Evolutionary conservation across 2,888 invertebrate genomes (phyloP).

Genomic region (Lysandra bellargus): DNA sequence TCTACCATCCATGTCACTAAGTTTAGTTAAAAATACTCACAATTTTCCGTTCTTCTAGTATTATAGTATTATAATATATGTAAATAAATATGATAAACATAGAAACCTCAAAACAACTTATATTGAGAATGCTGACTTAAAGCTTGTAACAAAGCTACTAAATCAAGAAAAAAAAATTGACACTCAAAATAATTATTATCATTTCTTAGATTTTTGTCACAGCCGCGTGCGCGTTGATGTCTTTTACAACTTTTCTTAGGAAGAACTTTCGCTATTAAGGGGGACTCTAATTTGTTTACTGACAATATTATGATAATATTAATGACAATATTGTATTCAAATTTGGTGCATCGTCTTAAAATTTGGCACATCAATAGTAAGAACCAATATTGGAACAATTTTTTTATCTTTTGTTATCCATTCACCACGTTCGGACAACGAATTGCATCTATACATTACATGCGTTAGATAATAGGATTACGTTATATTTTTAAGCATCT

Average conservation of each 20-base stretch:
- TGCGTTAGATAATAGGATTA: conserved; percentile 20
- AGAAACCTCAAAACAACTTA: too few species aligned
- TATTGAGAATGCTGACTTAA: too few species aligned
- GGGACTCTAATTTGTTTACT: too few species aligned
- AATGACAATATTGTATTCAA: neutral
- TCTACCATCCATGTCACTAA: too few species aligned
- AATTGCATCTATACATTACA: neutral
- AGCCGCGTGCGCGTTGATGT: neutral
- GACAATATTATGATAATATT: neutral
- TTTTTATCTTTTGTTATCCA: neutral
- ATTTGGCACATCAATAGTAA: neutral
- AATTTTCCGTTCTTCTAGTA: too few species aligned
- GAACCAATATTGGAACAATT: neutral
- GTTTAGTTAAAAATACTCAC: too few species aligned
- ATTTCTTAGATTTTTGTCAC: neutral
- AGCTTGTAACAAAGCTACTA: too few species aligned
- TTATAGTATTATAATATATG: too few species aligned
- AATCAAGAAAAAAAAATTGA: too few species aligned
- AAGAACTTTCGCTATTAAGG: too few species aligned
- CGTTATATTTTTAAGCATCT: conserved; percentile 12
- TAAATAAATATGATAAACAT: too few species aligned
- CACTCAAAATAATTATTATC: too few species aligned
- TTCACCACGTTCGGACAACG: neutral
- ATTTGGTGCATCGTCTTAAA: neutral
- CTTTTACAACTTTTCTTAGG: neutral